These are phyloP conservation scores for Sycophaga agraensis DNA, from an alignment of 1,140 invertebrate genomes.

Conservation along the genomic window DNA sequence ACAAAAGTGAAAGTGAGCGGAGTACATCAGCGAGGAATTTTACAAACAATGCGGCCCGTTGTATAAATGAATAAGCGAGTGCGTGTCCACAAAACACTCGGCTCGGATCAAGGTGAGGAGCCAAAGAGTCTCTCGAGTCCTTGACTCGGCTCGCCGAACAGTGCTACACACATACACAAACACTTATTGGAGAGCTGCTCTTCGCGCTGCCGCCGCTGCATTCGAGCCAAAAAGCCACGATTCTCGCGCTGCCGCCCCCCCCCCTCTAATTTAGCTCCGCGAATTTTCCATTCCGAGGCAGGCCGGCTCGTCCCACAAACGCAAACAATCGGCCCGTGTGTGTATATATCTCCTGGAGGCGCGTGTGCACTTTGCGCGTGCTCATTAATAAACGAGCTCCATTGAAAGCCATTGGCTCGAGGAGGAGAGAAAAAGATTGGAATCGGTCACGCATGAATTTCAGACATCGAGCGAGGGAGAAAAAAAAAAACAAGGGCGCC, in stretches of 20 bases:
- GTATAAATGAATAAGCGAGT: not conserved
- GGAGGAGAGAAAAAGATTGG: not conserved
- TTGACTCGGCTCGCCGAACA: not conserved
- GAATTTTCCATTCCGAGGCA: too few relatives aligned
- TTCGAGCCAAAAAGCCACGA: too few relatives aligned
- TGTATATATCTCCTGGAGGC: too few relatives aligned
- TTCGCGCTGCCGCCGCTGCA: too few relatives aligned
- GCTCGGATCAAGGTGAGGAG: not conserved
- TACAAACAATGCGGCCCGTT: not conserved
- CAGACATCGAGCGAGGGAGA: not conserved
- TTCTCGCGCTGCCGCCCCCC: too few relatives aligned
- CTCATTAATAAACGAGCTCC: too few relatives aligned
- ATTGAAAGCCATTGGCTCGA: not conserved
- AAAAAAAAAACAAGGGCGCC: not conserved
- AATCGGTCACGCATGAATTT: not conserved
- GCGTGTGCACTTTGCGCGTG: too few relatives aligned
- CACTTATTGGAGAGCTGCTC: too few relatives aligned
- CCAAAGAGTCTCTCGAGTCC: not conserved
- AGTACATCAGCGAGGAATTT: not conserved
- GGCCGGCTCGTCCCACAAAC: too few relatives aligned
- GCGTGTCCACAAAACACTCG: not conserved
- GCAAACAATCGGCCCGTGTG: too few relatives aligned
- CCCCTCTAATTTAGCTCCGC: too few relatives aligned
- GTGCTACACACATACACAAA: too few relatives aligned
- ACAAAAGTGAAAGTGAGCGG: not conserved